Conservation (phyloP, 2,113 vertebrate genomes). For the Lepisosteus osseus region DNA sequence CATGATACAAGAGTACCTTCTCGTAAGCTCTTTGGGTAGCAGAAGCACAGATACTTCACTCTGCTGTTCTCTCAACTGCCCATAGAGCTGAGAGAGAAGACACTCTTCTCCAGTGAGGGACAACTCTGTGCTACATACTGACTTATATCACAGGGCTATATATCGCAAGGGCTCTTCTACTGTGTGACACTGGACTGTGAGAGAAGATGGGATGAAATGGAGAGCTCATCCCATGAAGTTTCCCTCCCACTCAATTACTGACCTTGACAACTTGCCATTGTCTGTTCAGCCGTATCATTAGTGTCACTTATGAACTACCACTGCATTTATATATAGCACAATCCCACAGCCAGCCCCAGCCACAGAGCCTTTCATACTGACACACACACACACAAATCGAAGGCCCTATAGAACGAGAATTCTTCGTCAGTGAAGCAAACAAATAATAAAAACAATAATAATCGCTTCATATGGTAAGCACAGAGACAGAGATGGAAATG, state of each 20-base stretch:
- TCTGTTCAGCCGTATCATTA: constrained; percentile 49
- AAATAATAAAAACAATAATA: no score
- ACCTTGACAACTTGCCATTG: constrained; percentile 52
- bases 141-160: constrained; percentile 33
- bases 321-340: constrained; percentile 47
- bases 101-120: no score
- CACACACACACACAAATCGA: neutral
- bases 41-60: no score
- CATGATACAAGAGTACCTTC: constrained; percentile 25
- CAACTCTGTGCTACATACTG: no score
- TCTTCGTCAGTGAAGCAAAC: no score
- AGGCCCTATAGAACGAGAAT: no score
- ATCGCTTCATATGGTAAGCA: no score
- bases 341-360: constrained; percentile 7
- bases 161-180: constrained; percentile 41
- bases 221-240: constrained; percentile 35
- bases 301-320: constrained; percentile 48
- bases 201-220: constrained; percentile 42
- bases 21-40: constrained; percentile 29
- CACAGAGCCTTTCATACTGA: neutral
- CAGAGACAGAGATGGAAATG: no score
- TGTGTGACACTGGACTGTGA: constrained; percentile 29
- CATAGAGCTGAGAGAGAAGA: no score
- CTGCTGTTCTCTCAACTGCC: no score
- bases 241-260: constrained; percentile 53